These are phyloP conservation scores for Chaenodraco wilsoni DNA, from an alignment of 2,797 vertebrate species.

Conservation along the genomic window DNA sequence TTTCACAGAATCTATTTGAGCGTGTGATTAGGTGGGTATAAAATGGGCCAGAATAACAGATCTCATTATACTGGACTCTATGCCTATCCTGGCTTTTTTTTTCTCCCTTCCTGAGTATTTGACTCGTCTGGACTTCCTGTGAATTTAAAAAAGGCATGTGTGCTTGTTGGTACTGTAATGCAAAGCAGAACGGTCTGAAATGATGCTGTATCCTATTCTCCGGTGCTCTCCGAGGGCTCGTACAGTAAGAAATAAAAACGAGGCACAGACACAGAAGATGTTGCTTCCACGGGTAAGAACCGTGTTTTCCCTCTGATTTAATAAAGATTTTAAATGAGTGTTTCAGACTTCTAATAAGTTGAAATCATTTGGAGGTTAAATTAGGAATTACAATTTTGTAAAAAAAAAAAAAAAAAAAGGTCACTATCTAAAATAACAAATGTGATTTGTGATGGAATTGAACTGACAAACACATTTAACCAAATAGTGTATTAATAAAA, in stretches of 20 bases:
- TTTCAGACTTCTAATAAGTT: constrained; percentile 14
- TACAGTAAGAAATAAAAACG: constrained; percentile 6
- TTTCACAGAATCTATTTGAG: constrained; percentile 75
- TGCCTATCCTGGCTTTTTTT: constrained; percentile 35
- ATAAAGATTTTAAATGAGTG: constrained; percentile 2
- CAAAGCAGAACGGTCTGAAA: constrained; percentile 67
- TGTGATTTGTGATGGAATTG: not conserved
- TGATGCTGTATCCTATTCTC: constrained; percentile 24
- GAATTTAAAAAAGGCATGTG: constrained; percentile 66
- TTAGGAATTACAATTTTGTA: constrained; percentile 10
- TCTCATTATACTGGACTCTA: constrained; percentile 65
- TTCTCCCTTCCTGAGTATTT: constrained; percentile 61
- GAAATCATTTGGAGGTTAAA: constrained; percentile 3
- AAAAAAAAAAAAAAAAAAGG: not conserved
- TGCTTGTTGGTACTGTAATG: constrained; percentile 65
- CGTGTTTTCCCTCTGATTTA: not conserved
- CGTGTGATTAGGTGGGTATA: constrained; percentile 76
- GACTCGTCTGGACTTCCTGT: constrained; percentile 67
- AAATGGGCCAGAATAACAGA: constrained; percentile 73
- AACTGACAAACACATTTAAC: not conserved
- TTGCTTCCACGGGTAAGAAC: constrained; percentile 15
- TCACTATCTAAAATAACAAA: not conserved
- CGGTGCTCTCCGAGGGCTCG: constrained; percentile 17
- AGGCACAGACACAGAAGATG: constrained; percentile 20
- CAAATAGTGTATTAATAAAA: not conserved